Evolutionary conservation across 2,888 invertebrate species (phyloP).

Genomic region (Adelphocoris suturalis): DNA sequence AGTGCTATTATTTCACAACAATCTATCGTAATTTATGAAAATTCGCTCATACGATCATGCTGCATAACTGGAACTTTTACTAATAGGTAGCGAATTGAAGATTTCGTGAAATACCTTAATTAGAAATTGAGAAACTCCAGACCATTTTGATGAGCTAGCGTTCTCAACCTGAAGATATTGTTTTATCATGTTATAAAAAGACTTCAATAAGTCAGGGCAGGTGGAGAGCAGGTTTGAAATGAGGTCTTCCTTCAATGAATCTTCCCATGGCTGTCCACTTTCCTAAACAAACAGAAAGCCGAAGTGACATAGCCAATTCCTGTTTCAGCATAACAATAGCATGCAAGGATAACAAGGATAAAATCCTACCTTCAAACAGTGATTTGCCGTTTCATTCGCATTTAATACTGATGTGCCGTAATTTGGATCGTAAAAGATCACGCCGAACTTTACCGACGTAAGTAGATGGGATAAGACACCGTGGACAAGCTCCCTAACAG

Average conservation of each 20-base stretch:
- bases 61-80: no score
- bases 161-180: not conserved
- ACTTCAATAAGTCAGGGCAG: slow-evolving; percentile 83
- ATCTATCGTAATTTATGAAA: no score
- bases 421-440: slow-evolving; percentile 86
- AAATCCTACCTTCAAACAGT: slow-evolving; percentile 69
- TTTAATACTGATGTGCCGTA: slow-evolving; percentile 77
- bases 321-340: no score
- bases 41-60: no score
- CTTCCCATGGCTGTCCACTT: slow-evolving; percentile 85
- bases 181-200: slow-evolving; percentile 57
- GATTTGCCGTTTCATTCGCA: slow-evolving; percentile 68
- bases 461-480: slow-evolving; percentile 87
- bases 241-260: slow-evolving; percentile 83
- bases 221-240: slow-evolving; percentile 83
- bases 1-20: no score
- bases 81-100: no score
- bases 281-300: slow-evolving; percentile 78
- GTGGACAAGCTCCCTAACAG: slow-evolving; percentile 79
- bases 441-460: slow-evolving; percentile 87
- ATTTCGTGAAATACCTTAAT: not conserved
- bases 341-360: not conserved
- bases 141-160: not conserved
- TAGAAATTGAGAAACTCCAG: slow-evolving; percentile 24
- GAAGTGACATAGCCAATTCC: no score